Base-by-base conservation (phyloP, 2,113 vertebrate genomes). In the Cervus canadensis region DNA sequence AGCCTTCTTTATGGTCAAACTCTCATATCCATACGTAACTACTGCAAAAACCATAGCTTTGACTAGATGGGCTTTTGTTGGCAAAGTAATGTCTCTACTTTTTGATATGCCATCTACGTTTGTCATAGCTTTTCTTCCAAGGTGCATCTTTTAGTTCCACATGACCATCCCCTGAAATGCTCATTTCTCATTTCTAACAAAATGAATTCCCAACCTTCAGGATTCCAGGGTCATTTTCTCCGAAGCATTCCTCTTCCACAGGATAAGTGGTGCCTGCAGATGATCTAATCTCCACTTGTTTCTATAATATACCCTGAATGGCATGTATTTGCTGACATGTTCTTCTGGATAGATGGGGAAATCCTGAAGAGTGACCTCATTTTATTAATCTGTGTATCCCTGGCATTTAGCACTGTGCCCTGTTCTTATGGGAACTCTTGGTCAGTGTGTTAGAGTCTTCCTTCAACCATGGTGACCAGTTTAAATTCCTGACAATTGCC, bases 401-500 rank as follows among this genome's bases (percentile, higher is more conserved):
- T 59, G 45, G 40, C 45, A 25, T 90, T 62, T 71, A 67, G 54
- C 62, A 62, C 8, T 71, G 48, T 2, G 2, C 50, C 12, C 67
- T 79, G n/a, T 36, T 74, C 33, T 56, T 74, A 33, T 21, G 33
- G 15, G 43, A 71, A 74, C 43, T 45, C n/a, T 92, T 13, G 26
- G 36, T 48, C 54, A 76, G 28, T 48, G 57, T 54, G 83, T 30
- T n/a, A 89, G 57, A 59, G 26, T 93, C 57, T 88, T 94, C 25
- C 81, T 89, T 89, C 19, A 62, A 76, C 56, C 64, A 36, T 25
- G 71, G 64, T 89, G 40, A 95, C n/a, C 13, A 43, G 36, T 96
- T 96, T 91, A 79, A 91, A 81, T 96, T 89, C 45, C 67, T 71
- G 82, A 92, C 33, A 62, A 64, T 26, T 86, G 87, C 43, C 74